phyloP scores from a whole-genome alignment of 2,113 vertebrate genomes.

The Python bivittatus region DNA sequence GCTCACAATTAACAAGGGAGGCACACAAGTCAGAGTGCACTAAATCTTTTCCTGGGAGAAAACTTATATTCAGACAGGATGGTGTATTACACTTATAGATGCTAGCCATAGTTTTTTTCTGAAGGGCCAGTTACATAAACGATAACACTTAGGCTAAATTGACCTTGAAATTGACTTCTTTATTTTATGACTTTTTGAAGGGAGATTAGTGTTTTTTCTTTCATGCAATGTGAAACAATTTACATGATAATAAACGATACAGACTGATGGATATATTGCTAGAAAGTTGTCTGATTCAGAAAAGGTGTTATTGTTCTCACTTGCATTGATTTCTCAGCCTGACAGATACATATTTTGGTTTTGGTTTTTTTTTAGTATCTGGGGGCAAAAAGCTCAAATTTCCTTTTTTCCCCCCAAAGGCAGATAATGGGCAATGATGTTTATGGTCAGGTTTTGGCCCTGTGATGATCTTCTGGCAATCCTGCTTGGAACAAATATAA shows the following conservation, averaged over 20 bases:
- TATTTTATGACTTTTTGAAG: slow-evolving; percentile 82
- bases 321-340: slow-evolving; percentile 68
- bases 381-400: slow-evolving; percentile 64
- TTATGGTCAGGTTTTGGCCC: slow-evolving; percentile 47
- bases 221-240: slow-evolving; percentile 76
- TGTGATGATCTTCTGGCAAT: slow-evolving; percentile 17
- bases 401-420: slow-evolving; percentile 65
- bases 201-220: slow-evolving; percentile 77
- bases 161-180: slow-evolving; percentile 88
- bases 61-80: slow-evolving; percentile 21
- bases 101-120: slow-evolving; percentile 49
- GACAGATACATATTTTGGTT: slow-evolving; percentile 66
- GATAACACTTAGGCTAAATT: slow-evolving; percentile 83
- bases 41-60: background rate
- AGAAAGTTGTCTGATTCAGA: slow-evolving; percentile 70
- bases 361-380: slow-evolving; percentile 56
- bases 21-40: background rate
- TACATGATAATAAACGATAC: slow-evolving; percentile 79
- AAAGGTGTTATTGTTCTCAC: slow-evolving; percentile 54
- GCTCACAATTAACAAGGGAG: background rate
- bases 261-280: slow-evolving; percentile 78
- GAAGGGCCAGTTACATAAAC: slow-evolving; percentile 67
- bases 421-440: slow-evolving; percentile 41
- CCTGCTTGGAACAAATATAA: background rate
- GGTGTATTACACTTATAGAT: slow-evolving; percentile 54